Evolutionary conservation across 2,797 vertebrate genomes (phyloP).

Genomic region (Neosilurus hyrtlii): DNA sequence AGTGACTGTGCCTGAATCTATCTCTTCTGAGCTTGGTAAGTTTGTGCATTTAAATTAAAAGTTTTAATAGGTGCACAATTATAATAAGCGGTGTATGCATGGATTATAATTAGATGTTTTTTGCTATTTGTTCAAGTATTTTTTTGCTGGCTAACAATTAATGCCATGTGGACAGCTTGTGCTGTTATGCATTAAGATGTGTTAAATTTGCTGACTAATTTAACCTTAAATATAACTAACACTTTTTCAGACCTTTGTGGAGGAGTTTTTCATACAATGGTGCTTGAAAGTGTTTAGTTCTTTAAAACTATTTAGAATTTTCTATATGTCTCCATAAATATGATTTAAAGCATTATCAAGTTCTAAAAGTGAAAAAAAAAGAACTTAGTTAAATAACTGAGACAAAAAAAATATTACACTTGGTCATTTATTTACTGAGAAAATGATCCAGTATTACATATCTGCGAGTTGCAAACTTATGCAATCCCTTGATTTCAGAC

Average conservation of each 20-base stretch:
- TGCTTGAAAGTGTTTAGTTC: too few relatives aligned
- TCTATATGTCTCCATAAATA: too few relatives aligned
- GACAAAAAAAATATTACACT: too few relatives aligned
- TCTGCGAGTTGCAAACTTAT: too few relatives aligned
- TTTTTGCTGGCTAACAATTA: background rate
- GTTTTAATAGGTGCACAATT: constrained; percentile 29
- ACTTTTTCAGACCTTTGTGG: background rate
- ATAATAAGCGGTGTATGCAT: background rate
- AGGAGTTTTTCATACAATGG: background rate
- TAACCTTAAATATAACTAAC: background rate
- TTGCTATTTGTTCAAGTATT: background rate
- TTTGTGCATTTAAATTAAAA: constrained; percentile 24
- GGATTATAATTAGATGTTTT: constrained; percentile 20
- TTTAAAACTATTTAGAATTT: too few relatives aligned
- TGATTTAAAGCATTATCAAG: too few relatives aligned
- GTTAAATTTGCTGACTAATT: constrained; percentile 12
- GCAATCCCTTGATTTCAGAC: too few relatives aligned
- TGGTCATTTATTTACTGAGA: too few relatives aligned
- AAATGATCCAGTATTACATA: too few relatives aligned
- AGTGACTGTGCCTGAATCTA: constrained; percentile 90
- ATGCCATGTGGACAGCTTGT: background rate
- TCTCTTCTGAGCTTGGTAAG: constrained; percentile 90
- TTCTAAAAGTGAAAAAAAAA: too few relatives aligned
- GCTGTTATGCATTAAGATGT: constrained; percentile 14
- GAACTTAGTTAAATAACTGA: too few relatives aligned